phyloP scores from a whole-genome alignment of 2,113 vertebrate species.

The Peucedramus taeniatus region DNA sequence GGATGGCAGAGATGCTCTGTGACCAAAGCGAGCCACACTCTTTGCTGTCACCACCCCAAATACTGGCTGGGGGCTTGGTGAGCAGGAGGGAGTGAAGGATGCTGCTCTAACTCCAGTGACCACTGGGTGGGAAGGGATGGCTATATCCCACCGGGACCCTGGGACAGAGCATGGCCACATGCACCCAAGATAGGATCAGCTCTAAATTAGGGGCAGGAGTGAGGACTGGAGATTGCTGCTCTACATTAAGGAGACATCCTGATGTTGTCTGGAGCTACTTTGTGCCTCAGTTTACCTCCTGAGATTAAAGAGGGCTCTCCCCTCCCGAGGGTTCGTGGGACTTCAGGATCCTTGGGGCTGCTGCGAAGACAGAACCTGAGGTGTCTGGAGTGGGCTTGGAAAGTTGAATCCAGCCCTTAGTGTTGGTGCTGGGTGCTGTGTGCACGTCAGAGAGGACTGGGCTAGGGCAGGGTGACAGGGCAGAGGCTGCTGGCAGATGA shows the following conservation, averaged over 20 bases:
- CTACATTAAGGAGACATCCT: fast-evolving
- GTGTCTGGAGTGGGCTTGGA: not conserved
- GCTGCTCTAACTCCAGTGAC: not conserved
- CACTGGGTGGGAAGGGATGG: not conserved
- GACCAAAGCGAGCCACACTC: fast-evolving
- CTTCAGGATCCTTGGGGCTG: not conserved
- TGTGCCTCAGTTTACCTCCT: not conserved
- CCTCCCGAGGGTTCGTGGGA: fast-evolving
- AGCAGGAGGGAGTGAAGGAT: not conserved
- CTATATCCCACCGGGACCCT: not conserved
- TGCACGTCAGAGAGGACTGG: not conserved
- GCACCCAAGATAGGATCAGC: not conserved
- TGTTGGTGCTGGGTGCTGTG: not conserved
- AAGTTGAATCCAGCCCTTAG: not conserved
- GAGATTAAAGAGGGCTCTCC: not conserved
- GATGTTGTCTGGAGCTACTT: not conserved
- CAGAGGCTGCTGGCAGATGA: not conserved
- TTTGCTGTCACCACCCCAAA: not conserved
- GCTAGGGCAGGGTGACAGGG: not conserved
- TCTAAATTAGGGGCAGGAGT: fast-evolving
- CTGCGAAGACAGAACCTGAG: not conserved
- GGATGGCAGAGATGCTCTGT: not conserved
- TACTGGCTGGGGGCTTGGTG: not conserved
- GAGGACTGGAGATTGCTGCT: not conserved
- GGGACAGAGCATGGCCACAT: fast-evolving